Base-by-base conservation (phyloP, 2,888 invertebrate genomes). In the Encarsia formosa region DNA sequence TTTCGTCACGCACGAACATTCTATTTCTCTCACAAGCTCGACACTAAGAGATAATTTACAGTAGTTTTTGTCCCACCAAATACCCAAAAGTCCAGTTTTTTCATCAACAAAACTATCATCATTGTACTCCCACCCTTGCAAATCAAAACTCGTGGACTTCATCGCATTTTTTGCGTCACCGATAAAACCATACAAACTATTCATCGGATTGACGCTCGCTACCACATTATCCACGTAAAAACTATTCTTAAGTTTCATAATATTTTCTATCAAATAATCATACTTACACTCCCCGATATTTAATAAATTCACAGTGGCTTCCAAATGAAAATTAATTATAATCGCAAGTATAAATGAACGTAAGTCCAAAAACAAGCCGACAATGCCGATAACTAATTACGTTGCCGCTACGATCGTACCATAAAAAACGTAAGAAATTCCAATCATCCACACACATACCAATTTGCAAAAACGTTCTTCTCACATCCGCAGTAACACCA, bases 381-480 rank as follows among this genome's bases (percentile, higher is more conserved):
- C n/a, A n/a, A n/a, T n/a, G n/a, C n/a, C n/a, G n/a, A n/a, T n/a
- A n/a, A n/a, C n/a, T n/a, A n/a, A n/a, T n/a, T n/a, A n/a, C n/a
- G n/a, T n/a, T n/a, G n/a, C n/a, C n/a, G n/a, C n/a, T n/a, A n/a
- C n/a, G n/a, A n/a, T n/a, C n/a, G n/a, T n/a, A n/a, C n/a, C n/a
- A n/a, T n/a, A n/a, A n/a, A n/a, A n/a, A n/a, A n/a, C n/a, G n/a
- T n/a, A n/a, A n/a, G n/a, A n/a, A n/a, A n/a, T n/a, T n/a, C n/a
- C n/a, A n/a, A n/a, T n/a, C n/a, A n/a, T n/a, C n/a, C n/a, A n/a
- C n/a, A n/a, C n/a, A n/a, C n/a, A n/a, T n/a, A n/a, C n/a, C n/a
- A n/a, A n/a, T n/a, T n/a, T n/a, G n/a, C n/a, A 60, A 37, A 31
- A 62, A 61, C 4, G 59, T 59, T 26, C 57, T 51, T 2, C 18